These are phyloP conservation scores for Eueremaeus valkanovi DNA, from an alignment of 2,888 invertebrate species.

Conservation along the genomic window DNA sequence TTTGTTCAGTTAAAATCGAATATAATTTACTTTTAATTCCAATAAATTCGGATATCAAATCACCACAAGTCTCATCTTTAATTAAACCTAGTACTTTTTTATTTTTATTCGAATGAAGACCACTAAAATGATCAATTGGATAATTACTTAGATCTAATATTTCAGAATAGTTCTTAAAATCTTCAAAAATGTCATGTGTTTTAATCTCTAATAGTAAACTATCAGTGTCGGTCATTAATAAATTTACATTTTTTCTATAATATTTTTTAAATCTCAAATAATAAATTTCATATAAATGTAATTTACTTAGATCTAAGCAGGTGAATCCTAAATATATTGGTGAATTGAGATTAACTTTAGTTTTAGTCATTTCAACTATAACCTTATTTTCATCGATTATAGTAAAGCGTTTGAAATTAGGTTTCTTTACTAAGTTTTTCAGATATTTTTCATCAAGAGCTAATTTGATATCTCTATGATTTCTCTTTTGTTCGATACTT, in stretches of 20 bases:
- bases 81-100: slow-evolving; percentile 50
- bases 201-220: slow-evolving; percentile 48
- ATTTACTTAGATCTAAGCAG: slow-evolving; percentile 49
- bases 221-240: slow-evolving; percentile 51
- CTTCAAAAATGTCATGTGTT: slow-evolving; percentile 48
- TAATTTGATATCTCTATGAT: slow-evolving; percentile 48
- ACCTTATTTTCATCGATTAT: slow-evolving; percentile 17
- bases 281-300: slow-evolving; percentile 48
- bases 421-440: slow-evolving; percentile 34
- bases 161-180: slow-evolving; percentile 43
- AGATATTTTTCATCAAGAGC: slow-evolving; percentile 31
- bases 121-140: slow-evolving; percentile 46
- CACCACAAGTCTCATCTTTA: slow-evolving; percentile 49
- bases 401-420: slow-evolving; percentile 36
- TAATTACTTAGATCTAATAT: slow-evolving; percentile 49
- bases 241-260: slow-evolving; percentile 46
- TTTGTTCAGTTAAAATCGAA: not conserved
- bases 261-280: slow-evolving; percentile 46
- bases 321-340: slow-evolving; percentile 48
- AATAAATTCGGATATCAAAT: slow-evolving; percentile 48
- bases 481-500: slow-evolving; percentile 50
- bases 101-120: slow-evolving; percentile 49
- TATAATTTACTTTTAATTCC: slow-evolving; percentile 44
- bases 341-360: slow-evolving; percentile 44
- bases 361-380: slow-evolving; percentile 14